Evolutionary conservation across 2,797 vertebrate species (phyloP).

Genomic region (Erethizon dorsatum): DNA sequence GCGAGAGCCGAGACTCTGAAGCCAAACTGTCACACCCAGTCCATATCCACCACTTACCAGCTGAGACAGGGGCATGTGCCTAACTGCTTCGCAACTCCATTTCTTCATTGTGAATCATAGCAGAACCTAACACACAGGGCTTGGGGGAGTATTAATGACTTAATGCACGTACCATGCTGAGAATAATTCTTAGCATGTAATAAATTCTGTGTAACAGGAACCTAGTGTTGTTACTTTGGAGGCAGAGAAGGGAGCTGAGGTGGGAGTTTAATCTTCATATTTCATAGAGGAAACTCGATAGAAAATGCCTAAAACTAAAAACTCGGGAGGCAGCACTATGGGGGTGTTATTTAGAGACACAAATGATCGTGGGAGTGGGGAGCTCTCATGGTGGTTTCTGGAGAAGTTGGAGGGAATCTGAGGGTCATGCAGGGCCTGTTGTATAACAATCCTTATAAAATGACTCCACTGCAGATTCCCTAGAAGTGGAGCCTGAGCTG

Average conservation of each 20-base stretch:
- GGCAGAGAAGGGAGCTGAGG: background rate
- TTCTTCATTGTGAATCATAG: background rate
- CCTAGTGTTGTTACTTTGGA: background rate
- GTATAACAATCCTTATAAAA: background rate
- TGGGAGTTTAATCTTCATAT: background rate
- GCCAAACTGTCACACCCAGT: background rate
- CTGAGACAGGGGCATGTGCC: background rate
- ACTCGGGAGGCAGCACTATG: background rate
- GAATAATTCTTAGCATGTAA: background rate
- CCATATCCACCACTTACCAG: rapidly evolving
- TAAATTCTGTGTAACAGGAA: background rate
- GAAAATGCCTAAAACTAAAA: conserved; percentile 10
- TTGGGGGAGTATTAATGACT: background rate
- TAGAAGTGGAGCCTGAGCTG: background rate
- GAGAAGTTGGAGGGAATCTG: background rate
- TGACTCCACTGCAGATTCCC: background rate
- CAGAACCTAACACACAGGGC: background rate
- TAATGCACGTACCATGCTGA: background rate
- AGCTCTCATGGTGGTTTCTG: background rate
- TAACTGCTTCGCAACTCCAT: background rate
- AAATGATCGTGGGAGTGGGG: background rate
- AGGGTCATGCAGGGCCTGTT: no score
- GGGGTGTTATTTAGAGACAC: background rate
- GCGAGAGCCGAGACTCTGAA: background rate
- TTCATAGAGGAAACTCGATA: background rate